Evolutionary conservation across 2,113 vertebrate species (phyloP).

Genomic region (Onychostoma macrolepis): DNA sequence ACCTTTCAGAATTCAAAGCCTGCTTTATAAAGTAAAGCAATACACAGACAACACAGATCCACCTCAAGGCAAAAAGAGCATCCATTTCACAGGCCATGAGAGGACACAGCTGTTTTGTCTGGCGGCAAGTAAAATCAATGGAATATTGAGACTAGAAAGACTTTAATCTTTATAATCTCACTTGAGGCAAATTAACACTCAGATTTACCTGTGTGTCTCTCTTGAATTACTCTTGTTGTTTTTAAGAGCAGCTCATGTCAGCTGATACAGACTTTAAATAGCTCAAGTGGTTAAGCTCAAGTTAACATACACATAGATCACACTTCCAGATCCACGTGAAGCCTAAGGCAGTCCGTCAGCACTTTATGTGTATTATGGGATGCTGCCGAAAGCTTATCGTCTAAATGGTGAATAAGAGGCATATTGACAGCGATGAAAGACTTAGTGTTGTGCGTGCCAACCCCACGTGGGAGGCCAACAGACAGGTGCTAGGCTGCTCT

Average conservation of each 20-base stretch:
- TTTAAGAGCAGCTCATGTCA: constrained; percentile 33
- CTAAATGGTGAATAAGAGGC: constrained; percentile 49
- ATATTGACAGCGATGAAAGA: constrained; percentile 56
- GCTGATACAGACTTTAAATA: constrained; percentile 43
- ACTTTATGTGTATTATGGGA: constrained; percentile 44
- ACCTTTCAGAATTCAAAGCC: neutral
- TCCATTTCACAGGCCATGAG: neutral
- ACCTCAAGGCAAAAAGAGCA: neutral
- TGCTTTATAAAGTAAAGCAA: neutral
- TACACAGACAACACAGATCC: neutral
- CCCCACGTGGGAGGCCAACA: constrained; percentile 48
- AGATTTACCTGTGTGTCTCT: constrained; percentile 13
- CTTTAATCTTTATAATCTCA: constrained; percentile 23
- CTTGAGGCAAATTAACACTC: neutral
- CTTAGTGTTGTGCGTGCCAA: constrained; percentile 5
- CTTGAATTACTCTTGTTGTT: constrained; percentile 24
- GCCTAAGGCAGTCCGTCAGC: constrained; percentile 26
- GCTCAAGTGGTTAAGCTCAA: neutral
- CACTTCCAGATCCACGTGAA: constrained; percentile 40
- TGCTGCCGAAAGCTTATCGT: constrained; percentile 48
- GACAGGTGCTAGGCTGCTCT: constrained; percentile 38
- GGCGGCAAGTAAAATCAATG: constrained; percentile 10
- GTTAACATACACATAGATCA: constrained; percentile 33
- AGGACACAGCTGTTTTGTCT: constrained; percentile 4
- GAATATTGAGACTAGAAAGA: neutral